Base-by-base conservation (phyloP, 2,113 vertebrate species). In the Odobenus rosmarus region DNA sequence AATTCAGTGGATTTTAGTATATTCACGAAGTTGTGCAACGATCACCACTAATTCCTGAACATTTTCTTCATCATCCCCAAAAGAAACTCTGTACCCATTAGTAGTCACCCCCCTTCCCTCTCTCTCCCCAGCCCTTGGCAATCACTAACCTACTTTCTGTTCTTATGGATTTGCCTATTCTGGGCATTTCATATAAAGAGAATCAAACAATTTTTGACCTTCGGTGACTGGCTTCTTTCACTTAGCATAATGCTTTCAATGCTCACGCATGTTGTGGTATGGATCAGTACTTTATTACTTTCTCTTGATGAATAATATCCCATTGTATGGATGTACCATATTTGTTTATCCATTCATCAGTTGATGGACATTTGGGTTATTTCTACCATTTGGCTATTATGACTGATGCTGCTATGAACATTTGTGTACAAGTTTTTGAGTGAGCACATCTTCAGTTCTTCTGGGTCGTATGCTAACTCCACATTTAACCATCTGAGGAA, bases 311-410 rank as follows among this genome's bases (percentile, higher is more conserved):
- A 90, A 74, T 90, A 93, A n/a, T 71, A 89, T 83, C 97, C 79
- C 33, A 36, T 77, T 90, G 21, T 67, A 79, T 79, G 59, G 49
- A 15, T 61, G 64, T 69, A 82, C 39, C 46, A 79, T 19, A 72
- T 95, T 98, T 90, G 42, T 93, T 74, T 82, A 67, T 93, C 46
- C 24, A 26, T 69, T 92, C 67, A 92, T 90, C 74, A 96, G 14
- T 88, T 92, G 42, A 74, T 82, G 19, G 24, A 72, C 62, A 92
- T 96, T 80, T 92, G 49, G 16, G 21, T 51, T 90, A n/a, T 90
- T 97, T 77, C 7, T 10, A 92, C 49, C 18, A 57, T 85, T 81
- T 97, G 74, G 46, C 15, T 71, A 51, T 61, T 72, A 67, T 86
- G 39, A 92, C 55, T 94, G 86, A 46, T 59, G 36, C n/a, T 95